Evolutionary conservation across 30 jellyfish, hydroid and myxozoan genomes (phyloP), one percentile per base, ranked within the genome.

Genomic region (Clytia hemisphaerica): DNA sequence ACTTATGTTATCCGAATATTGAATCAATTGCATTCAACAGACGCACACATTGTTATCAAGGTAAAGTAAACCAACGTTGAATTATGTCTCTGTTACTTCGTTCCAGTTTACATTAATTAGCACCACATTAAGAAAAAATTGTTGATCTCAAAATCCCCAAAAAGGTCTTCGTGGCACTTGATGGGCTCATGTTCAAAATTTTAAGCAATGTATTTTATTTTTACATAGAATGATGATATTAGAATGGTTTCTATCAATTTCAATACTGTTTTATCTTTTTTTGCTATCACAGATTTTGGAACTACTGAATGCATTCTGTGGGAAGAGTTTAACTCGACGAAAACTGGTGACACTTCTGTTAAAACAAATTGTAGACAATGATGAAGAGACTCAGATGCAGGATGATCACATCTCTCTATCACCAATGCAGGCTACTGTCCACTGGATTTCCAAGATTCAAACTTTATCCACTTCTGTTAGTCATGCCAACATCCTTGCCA

Each of bases 331-430:
- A 24, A 36, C 79, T 3, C 55, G 37, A 18, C 19, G 4, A 19
- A 40, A 55, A 55, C 53, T 58, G 9, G 30, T 58, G 37, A 38
- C 42, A 25, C 71, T 62, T n/a, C 29, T 73, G 24, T 26, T 73
- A 21, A 34, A 58, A 5, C 25, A 57, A 57, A 47, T 45, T 18
- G 5, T 51, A 22, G 22, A 29, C 7, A 26, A 2, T 25, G 53
- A 69, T 45, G 81, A 69, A 40, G 81, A 69, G 27, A 69, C 81
- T 2, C 81, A 69, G 35, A 29, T 69, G 35, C 78, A 51, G 19
- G 75, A 24, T 37, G 79, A 67, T 15, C n/a, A n/a, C n/a, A n/a
- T 67, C 12, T 44, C 75, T 25, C 75, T 69, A 31, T 33, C 48
- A 10, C 67, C 81, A 14, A 12, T 71, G 6, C 81, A 69, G 18